These are phyloP conservation scores for Tiaroga cobitis DNA, from an alignment of 2,797 vertebrate species.

Conservation along the genomic window DNA sequence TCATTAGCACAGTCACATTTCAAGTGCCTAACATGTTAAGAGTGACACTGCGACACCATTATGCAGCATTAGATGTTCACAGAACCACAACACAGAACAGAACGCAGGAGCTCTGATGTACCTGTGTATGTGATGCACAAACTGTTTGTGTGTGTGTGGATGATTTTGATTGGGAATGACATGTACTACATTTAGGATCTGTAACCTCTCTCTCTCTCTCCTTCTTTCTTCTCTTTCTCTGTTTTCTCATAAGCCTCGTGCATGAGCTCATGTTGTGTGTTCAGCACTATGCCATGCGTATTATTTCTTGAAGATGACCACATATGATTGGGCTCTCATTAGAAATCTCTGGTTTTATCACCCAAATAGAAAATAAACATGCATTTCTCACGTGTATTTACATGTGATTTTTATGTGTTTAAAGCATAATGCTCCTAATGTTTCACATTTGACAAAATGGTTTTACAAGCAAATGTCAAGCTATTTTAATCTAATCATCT, in stretches of 20 bases:
- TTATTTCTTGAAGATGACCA: too few relatives aligned
- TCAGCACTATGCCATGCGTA: too few relatives aligned
- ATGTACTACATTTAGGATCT: constrained; percentile 27
- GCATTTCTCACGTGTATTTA: neutral
- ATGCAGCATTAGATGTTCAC: neutral
- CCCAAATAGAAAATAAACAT: neutral
- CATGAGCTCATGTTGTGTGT: neutral
- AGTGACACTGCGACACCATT: neutral
- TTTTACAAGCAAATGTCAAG: neutral
- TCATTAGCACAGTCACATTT: constrained; percentile 28
- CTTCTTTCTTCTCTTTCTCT: constrained; percentile 11
- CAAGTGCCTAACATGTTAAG: neutral
- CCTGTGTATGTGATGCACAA: constrained; percentile 4
- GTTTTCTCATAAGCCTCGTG: neutral
- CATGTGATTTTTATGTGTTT: neutral
- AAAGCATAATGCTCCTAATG: neutral
- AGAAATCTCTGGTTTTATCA: neutral
- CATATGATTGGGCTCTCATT: too few relatives aligned
- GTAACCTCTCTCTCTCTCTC: constrained; percentile 25
- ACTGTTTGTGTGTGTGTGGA: constrained; percentile 29
- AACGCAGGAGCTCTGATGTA: neutral
- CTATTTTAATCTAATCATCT: neutral
- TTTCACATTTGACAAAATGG: neutral
- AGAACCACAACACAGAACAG: neutral
- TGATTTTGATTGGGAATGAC: constrained; percentile 34